Evolutionary conservation across 2,888 invertebrate genomes (phyloP), one percentile per base, ranked within the genome.

Genomic region (Melangyna quadrimaculata): DNA sequence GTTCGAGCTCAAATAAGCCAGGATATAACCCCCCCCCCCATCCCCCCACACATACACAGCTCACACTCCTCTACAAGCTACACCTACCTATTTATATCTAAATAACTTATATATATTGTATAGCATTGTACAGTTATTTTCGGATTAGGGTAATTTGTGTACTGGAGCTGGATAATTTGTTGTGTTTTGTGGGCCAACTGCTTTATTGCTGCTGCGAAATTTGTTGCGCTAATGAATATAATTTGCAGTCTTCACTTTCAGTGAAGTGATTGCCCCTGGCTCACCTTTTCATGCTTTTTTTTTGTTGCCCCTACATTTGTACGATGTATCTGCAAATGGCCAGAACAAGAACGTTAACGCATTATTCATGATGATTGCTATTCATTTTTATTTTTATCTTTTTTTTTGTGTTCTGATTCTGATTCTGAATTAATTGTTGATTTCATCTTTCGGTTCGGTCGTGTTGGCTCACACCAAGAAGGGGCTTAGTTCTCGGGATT

Each of bases 131-230:
- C 86, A 86, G 73, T 86, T 80, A 77, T 86, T 80, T 78, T 63
- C 57, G 86, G 80, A 86, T 86, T 86, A 86, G 77, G 86, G 80
- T 86, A 86, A 86, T 86, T 86, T 86, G 86, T 86, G 86, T 81
- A 86, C 86, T 86, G 80, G 80, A 81, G 86, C 69, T 72, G 86
- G 80, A 86, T 86, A 86, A 86, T 86, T 86, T 86, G 86, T 86
- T 86, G 80, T 86, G 86, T 86, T 86, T 86, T 86, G 80, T 78
- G 86, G 86, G 77, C 86, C 80, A 86, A 86, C 86, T 86, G 86
- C 72, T 86, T 86, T 80, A 86, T 86, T 86, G 86, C 80, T 73
- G 51, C 65, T 77, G 72, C 72, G 80, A 73, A 86, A 86, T 86
- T 86, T 86, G 86, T 79, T 80, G 80, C 77, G 77, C 80, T 86